Evolutionary conservation across 2,888 invertebrate genomes (phyloP).

Genomic region (Eupithecia centaureata): DNA sequence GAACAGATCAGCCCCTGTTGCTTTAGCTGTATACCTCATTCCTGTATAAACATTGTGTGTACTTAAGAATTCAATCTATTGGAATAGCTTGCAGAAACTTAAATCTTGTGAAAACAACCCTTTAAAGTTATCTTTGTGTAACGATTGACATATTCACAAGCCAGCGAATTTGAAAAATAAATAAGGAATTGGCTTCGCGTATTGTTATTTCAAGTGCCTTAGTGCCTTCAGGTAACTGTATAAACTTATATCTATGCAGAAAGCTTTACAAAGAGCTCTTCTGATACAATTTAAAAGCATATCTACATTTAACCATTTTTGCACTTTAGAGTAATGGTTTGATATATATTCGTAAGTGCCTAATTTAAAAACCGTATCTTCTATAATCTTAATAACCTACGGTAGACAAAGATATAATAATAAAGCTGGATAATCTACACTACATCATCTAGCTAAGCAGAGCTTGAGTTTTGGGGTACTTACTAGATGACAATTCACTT

Average conservation of each 20-base stretch:
- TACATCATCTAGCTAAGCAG: too few relatives aligned
- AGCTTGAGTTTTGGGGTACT: too few relatives aligned
- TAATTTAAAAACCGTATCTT: too few relatives aligned
- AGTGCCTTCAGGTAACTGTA: slow-evolving; percentile 36
- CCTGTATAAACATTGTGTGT: slow-evolving; percentile 70
- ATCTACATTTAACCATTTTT: too few relatives aligned
- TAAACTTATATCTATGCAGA: slow-evolving; percentile 23
- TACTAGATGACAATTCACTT: too few relatives aligned
- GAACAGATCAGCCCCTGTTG: slow-evolving; percentile 57
- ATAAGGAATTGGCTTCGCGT: slow-evolving; percentile 42
- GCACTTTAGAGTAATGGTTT: too few relatives aligned
- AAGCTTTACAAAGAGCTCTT: not conserved
- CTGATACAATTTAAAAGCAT: not conserved
- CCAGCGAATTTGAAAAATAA: slow-evolving; percentile 49
- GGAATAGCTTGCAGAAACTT: slow-evolving; percentile 62
- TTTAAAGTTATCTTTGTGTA: slow-evolving; percentile 61
- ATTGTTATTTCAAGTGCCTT: slow-evolving; percentile 40
- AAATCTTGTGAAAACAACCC: slow-evolving; percentile 70
- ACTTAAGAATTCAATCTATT: slow-evolving; percentile 58
- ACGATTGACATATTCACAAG: slow-evolving; percentile 56
- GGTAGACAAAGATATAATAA: too few relatives aligned
- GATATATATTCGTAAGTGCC: too few relatives aligned
- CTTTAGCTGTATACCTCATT: slow-evolving; percentile 67
- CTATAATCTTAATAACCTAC: too few relatives aligned
- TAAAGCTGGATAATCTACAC: too few relatives aligned